Percentiles rank a stretch among this genome's conserved stretches.
Evolutionary conservation across 1,140 invertebrate species (phyloP).

Genomic region (Sarcophaga peregrina): DNA sequence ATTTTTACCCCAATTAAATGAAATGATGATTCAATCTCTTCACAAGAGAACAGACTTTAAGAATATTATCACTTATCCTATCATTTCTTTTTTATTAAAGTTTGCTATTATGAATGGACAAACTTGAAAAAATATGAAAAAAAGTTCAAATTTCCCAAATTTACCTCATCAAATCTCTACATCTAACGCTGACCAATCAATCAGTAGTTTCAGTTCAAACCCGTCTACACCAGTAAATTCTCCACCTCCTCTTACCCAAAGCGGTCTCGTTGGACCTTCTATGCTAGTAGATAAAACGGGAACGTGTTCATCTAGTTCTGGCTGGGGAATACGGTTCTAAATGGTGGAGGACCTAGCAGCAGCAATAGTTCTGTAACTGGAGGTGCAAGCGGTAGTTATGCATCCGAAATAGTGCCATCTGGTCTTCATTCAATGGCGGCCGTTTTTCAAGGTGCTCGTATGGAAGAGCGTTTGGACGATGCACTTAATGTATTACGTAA

Average conservation of each 20-base stretch:
- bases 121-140: no score
- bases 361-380: conserved; percentile 37
- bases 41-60: no score
- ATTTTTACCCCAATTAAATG: no score
- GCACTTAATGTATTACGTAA: conserved; percentile 94
- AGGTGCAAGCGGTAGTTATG: conserved; percentile 52
- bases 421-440: conserved; percentile 68
- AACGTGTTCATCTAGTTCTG: conserved; percentile 67
- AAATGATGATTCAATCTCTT: no score
- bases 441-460: conserved; percentile 80
- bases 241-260: conserved; percentile 80
- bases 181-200: conserved; percentile 78
- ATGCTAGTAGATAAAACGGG: conserved; percentile 68
- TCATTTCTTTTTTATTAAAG: no score
- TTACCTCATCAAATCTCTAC: no score
- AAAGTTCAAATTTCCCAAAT: no score
- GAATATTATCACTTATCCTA: no score
- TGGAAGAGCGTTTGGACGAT: conserved; percentile 94
- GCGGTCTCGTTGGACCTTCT: conserved; percentile 48
- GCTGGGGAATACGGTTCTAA: conserved; percentile 66
- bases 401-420: conserved; percentile 65
- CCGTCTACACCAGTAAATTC: conserved; percentile 89
- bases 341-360: conserved; percentile 50
- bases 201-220: conserved; percentile 92
- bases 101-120: no score